phyloP scores from a whole-genome alignment of 2,888 invertebrate species.

The Idaea straminata region DNA sequence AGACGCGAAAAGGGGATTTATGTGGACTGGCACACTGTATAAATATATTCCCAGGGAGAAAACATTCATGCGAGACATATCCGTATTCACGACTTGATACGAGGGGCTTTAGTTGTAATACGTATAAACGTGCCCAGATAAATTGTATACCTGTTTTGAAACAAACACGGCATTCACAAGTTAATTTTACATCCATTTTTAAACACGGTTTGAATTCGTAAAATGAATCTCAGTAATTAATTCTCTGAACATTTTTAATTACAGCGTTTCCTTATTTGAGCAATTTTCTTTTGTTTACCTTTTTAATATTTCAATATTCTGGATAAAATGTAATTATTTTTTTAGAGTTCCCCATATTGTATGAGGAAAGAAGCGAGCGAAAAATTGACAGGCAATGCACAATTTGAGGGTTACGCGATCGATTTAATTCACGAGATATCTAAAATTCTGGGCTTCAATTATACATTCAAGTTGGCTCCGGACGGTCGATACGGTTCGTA shows the following conservation, averaged over 20 bases:
- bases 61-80: slow-evolving; percentile 41
- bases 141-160: background rate
- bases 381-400: slow-evolving; percentile 92
- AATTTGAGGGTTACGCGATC: slow-evolving; percentile 96
- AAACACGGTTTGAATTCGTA: background rate
- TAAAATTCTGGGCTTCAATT: slow-evolving; percentile 91
- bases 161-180: background rate
- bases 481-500: slow-evolving; percentile 92
- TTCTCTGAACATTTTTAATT: background rate
- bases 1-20: slow-evolving; percentile 43
- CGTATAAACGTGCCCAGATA: slow-evolving; percentile 18
- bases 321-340: slow-evolving; percentile 43
- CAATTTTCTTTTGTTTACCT: slow-evolving; percentile 14
- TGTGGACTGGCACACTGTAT: slow-evolving; percentile 40
- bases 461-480: slow-evolving; percentile 90
- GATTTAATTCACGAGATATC: slow-evolving; percentile 97
- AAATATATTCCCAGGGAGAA: slow-evolving; percentile 46
- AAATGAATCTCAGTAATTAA: background rate
- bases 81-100: slow-evolving; percentile 40
- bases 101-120: slow-evolving; percentile 24
- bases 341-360: slow-evolving; percentile 96
- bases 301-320: slow-evolving; percentile 33
- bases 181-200: background rate
- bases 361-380: slow-evolving; percentile 95
- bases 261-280: background rate